Evolutionary conservation across 1,140 invertebrate species (phyloP), one percentile per base, ranked within the genome.

Genomic region (Saccostrea glomerata): DNA sequence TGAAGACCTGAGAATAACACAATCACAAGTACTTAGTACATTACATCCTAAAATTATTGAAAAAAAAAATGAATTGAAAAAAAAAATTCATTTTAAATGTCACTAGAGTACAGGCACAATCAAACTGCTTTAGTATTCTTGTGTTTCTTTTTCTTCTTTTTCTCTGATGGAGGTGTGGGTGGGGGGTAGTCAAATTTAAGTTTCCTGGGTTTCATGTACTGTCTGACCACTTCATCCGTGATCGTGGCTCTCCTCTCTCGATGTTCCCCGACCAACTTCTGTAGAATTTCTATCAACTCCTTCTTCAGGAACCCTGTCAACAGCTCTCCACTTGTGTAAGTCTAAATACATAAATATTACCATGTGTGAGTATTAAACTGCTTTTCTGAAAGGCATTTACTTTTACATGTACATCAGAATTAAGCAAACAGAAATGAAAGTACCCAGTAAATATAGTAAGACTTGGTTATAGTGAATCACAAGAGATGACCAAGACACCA

Each of bases 241-340:
- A 99, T 96, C 89, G 96, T 95, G 83, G 97, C 97, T 89, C 98
- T 96, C 60, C 96, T 96, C 92, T 97, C 96, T 96, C 99, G 98
- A 96, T 99, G 98, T 84, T 96, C 96, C 47, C 96, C 96, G 1
- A 99, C 96, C 88, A 99, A 96, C 36, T 97, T 97, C 91, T 97
- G 97, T 13, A 97, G 94, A 89, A 96, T 95, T 89, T 97, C 96
- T 88, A 99, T 98, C 12, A 99, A 96, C 92, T 98, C 96, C 94
- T 98, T 98, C 95, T 99, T 99, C 55, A 99, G 95, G 95, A 99
- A 97, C 6, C 99, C 99, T 0, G 98, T 99, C 13, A 99, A 95
- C 94, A 99, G 95, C 93, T 97, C 96, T 54, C 99, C 99, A 92
- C 97, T 98, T 58, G 97, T 96, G 93, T 99, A 99, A 84, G 97